A percentile compares a stretch with the other conserved stretches of the same genome.
Evolutionary conservation across 2,888 invertebrate genomes (phyloP).

Genomic region (Saturnia pavonia): DNA sequence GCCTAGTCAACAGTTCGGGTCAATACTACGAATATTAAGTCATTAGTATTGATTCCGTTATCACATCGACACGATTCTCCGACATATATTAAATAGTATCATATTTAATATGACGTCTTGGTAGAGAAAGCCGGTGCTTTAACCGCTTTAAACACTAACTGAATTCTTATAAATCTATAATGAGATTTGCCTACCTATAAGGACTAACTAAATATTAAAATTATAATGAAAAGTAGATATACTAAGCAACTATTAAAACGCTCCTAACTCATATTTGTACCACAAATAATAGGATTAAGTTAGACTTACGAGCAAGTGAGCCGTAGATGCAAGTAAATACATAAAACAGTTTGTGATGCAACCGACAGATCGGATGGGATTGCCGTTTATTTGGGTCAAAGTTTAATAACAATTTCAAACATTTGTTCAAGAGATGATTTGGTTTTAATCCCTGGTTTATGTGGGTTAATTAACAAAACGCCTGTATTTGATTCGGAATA

Average conservation of each 20-base stretch:
- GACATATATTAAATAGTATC: too few species aligned
- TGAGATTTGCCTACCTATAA: too few species aligned
- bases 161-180: too few species aligned
- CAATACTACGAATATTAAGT: too few species aligned
- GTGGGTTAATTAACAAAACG: background rate
- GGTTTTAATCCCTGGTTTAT: background rate
- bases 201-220: too few species aligned
- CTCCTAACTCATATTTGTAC: background rate
- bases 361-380: conserved; percentile 36
- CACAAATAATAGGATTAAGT: conserved; percentile 16
- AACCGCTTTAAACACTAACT: too few species aligned
- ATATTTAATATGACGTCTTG: too few species aligned
- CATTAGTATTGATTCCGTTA: too few species aligned
- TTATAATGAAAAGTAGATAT: too few species aligned
- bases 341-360: conserved; percentile 33
- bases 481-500: background rate
- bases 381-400: conserved; percentile 39
- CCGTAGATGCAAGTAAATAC: conserved; percentile 1
- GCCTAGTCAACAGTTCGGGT: too few species aligned
- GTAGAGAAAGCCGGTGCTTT: too few species aligned
- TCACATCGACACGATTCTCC: too few species aligned
- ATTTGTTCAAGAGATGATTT: conserved; percentile 24
- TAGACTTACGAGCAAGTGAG: conserved; percentile 11
- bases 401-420: conserved; percentile 41
- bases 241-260: background rate